Percentiles rank a stretch among this genome's conserved stretches.
Conservation (phyloP, 2,888 invertebrate genomes). For the Pegoplata infirma region DNA sequence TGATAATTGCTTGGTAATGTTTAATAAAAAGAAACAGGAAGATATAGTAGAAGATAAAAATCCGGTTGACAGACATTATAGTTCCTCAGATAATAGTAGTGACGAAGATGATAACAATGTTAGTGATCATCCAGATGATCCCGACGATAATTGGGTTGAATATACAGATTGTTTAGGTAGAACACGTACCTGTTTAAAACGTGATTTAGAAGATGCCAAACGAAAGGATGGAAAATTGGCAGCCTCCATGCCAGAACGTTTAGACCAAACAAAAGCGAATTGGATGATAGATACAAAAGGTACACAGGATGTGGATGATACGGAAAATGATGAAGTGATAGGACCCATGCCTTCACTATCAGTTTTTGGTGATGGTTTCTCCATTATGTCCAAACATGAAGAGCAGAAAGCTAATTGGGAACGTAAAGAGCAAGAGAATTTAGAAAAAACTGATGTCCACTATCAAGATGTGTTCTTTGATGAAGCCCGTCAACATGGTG, state of each 20-base stretch:
- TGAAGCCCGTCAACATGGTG: constrained; percentile 95
- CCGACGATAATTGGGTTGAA: constrained; percentile 87
- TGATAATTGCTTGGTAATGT: constrained; percentile 77
- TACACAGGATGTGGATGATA: constrained; percentile 62
- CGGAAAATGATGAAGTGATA: constrained; percentile 65
- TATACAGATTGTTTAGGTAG: constrained; percentile 93
- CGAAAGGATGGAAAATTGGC: constrained; percentile 81
- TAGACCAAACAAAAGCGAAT: constrained; percentile 76
- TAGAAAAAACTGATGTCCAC: constrained; percentile 87
- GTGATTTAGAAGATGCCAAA: constrained; percentile 85
- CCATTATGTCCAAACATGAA: constrained; percentile 81
- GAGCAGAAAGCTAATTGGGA: constrained; percentile 92
- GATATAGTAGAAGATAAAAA: constrained; percentile 66
- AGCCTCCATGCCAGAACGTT: constrained; percentile 73
- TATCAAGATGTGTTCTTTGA: constrained; percentile 95
- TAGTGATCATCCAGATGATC: constrained; percentile 77
- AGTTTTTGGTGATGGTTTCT: constrained; percentile 74
- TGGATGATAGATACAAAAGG: constrained; percentile 76
- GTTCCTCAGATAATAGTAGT: constrained; percentile 77
- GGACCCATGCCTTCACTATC: constrained; percentile 76
- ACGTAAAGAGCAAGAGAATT: constrained; percentile 86
- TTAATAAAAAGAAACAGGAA: constrained; percentile 77
- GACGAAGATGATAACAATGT: constrained; percentile 67
- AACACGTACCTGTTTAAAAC: constrained; percentile 88
- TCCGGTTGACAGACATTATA: constrained; percentile 42